A percentile compares a stretch with the other conserved stretches of the same genome.
Conservation (phyloP, 2,797 vertebrate species). For the Anolis apletophallus region DNA sequence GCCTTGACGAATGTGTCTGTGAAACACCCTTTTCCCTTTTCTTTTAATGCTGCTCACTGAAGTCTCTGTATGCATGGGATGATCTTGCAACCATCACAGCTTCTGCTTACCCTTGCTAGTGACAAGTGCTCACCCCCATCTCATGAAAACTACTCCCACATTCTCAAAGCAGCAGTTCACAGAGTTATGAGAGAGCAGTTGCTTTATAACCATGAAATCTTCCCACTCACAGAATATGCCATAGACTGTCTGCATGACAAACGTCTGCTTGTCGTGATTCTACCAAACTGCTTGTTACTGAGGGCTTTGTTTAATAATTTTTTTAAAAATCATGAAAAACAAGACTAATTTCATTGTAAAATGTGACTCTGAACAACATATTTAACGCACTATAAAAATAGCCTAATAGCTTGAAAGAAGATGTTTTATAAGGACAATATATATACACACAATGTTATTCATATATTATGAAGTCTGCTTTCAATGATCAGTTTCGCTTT, state of each 20-base stretch:
- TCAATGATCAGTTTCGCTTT: not conserved
- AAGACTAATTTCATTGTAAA: not conserved
- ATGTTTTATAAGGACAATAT: not conserved
- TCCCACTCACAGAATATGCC: conserved; percentile 20
- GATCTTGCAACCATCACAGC: not conserved
- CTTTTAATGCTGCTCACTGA: not conserved
- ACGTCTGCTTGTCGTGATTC: conserved; percentile 10
- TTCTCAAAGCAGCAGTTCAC: not conserved
- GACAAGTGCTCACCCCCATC: not conserved
- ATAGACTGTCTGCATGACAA: not conserved
- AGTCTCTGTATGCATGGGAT: not conserved
- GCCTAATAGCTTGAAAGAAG: not conserved
- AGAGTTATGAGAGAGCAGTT: not conserved
- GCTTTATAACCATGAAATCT: conserved; percentile 2
- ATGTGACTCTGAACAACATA: not conserved
- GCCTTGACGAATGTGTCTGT: not conserved
- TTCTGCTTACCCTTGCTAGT: not conserved
- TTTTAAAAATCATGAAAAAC: not conserved
- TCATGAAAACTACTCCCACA: conserved; percentile 3
- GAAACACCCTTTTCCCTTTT: not conserved
- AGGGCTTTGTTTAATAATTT: not conserved
- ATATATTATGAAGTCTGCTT: not conserved
- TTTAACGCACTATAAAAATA: not conserved
- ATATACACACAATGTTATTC: not conserved
- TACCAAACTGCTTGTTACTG: not conserved